phyloP scores from a whole-genome alignment of 2,113 vertebrate species.

The Arizona elegans region DNA sequence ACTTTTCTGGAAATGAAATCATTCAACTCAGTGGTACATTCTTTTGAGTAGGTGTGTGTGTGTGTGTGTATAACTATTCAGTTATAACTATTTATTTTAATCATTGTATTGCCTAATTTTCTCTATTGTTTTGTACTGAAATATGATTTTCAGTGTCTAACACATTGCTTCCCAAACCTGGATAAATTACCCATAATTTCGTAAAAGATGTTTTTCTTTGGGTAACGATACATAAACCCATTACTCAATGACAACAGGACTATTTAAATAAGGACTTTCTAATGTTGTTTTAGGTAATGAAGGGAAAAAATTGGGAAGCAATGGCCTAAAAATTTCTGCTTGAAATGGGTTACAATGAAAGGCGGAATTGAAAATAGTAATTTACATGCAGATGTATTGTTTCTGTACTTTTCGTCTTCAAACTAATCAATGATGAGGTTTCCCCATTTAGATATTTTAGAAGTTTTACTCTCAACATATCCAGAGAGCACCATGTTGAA shows the following conservation, averaged over 20 bases:
- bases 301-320: too few species aligned
- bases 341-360: constrained; percentile 12
- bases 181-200: neutral
- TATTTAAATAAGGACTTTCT: neutral
- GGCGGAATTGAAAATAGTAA: neutral
- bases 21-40: neutral
- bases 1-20: neutral
- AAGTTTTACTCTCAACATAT: neutral
- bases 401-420: neutral
- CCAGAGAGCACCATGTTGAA: neutral
- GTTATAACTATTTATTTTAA: neutral
- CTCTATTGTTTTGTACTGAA: neutral
- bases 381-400: constrained; percentile 19
- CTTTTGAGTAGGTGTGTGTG: neutral
- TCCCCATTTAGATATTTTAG: neutral
- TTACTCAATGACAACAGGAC: neutral
- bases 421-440: neutral
- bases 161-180: neutral
- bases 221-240: neutral
- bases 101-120: neutral
- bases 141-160: neutral
- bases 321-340: neutral
- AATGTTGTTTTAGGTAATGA: too few species aligned
- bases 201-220: neutral
- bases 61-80: too few species aligned